Conservation (phyloP, 2,113 vertebrate genomes). For the Egretta garzetta region DNA sequence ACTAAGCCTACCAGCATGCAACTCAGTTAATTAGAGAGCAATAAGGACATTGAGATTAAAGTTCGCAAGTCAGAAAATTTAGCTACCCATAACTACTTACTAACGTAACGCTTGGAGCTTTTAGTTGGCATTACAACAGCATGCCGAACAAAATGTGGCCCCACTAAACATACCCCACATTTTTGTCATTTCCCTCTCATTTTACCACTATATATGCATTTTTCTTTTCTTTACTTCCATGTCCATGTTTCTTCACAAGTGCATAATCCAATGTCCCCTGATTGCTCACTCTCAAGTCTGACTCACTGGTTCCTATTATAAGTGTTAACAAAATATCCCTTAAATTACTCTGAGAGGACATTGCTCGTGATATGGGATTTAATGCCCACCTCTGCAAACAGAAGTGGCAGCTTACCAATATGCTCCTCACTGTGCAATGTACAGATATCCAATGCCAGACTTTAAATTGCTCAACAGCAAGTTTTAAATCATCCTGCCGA, state of each 20-base stretch:
- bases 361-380: constrained; percentile 39
- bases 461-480: constrained; percentile 72
- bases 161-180: background rate
- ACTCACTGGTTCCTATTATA: constrained; percentile 59
- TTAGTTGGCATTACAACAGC: background rate
- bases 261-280: background rate
- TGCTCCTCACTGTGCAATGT: constrained; percentile 28
- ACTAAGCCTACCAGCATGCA: background rate
- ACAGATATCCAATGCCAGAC: constrained; percentile 62
- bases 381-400: constrained; percentile 30
- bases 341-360: constrained; percentile 45
- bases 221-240: background rate
- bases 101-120: background rate
- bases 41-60: background rate
- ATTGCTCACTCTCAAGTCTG: constrained; percentile 57
- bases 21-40: background rate
- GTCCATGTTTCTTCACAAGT: constrained; percentile 21
- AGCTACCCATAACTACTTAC: background rate
- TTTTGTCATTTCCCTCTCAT: background rate
- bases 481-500: constrained; percentile 75
- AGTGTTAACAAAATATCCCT: constrained; percentile 41
- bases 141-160: background rate
- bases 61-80: background rate
- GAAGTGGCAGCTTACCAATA: constrained; percentile 52
- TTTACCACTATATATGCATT: background rate